phyloP scores from a whole-genome alignment of 2,797 vertebrate species.

The Danio choprae region DNA sequence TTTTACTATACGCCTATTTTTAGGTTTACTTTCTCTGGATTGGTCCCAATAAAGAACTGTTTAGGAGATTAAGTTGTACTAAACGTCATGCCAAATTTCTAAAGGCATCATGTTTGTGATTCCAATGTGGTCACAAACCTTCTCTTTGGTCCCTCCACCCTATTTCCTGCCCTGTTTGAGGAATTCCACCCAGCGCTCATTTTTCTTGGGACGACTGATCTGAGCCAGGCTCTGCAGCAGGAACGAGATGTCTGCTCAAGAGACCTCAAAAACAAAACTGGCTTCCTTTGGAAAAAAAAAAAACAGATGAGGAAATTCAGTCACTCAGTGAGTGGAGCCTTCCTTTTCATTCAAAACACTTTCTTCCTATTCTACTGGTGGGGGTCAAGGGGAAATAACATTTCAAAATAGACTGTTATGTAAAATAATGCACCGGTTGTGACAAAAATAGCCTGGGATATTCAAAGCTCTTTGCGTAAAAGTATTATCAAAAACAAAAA shows the following conservation, averaged over 20 bases:
- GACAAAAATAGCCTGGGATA: conserved; percentile 25
- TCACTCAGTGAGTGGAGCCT: conserved; percentile 16
- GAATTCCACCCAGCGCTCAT: conserved; percentile 60
- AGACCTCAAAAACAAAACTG: conserved; percentile 57
- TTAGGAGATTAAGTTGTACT: conserved; percentile 2
- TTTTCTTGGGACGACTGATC: conserved; percentile 65
- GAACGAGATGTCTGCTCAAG: conserved; percentile 43
- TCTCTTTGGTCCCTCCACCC: conserved; percentile 47
- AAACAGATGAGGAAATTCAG: conserved; percentile 33
- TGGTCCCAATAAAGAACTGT: conserved; percentile 10
- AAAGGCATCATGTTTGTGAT: conserved; percentile 53
- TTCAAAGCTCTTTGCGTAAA: neutral
- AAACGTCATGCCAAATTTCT: conserved; percentile 42
- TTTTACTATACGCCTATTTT: conserved; percentile 1
- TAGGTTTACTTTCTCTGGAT: conserved; percentile 14
- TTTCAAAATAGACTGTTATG: conserved; percentile 46
- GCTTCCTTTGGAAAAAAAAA: conserved; percentile 54
- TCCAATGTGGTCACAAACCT: conserved; percentile 61
- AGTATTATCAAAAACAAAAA: neutral
- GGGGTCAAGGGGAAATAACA: conserved; percentile 43
- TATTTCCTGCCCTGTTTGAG: conserved; percentile 66
- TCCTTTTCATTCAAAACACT: conserved; percentile 40
- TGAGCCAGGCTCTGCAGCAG: conserved; percentile 50
- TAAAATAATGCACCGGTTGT: conserved; percentile 41
- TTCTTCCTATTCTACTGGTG: conserved; percentile 34